Evolutionary conservation across 2,113 vertebrate species (phyloP).

Genomic region (human (Homo sapiens)): DNA sequence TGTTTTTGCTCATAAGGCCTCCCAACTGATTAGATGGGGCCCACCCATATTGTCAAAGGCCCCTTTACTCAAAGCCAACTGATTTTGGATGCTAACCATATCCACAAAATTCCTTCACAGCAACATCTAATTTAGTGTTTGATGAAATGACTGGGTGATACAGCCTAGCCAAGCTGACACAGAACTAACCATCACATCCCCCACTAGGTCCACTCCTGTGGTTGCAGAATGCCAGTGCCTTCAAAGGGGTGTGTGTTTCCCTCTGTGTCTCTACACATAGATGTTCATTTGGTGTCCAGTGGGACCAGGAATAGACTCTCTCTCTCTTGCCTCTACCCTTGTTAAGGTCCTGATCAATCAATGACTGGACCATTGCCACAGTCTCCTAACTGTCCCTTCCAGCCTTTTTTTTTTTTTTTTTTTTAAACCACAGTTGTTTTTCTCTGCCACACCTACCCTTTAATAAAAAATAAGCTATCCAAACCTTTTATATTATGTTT

Average conservation of each 20-base stretch:
- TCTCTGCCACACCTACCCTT: not conserved
- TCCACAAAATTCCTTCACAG: not conserved
- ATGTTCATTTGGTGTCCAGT: not conserved
- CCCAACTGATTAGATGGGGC: not conserved
- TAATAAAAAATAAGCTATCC: too few species aligned
- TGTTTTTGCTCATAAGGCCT: not conserved
- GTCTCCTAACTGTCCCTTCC: not conserved
- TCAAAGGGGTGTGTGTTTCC: not conserved
- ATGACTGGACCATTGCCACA: not conserved
- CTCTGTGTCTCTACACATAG: not conserved
- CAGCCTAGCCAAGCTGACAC: not conserved
- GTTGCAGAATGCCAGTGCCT: too few species aligned
- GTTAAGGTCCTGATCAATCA: not conserved
- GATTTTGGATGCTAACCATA: not conserved
- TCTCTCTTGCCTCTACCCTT: not conserved
- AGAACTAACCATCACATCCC: not conserved
- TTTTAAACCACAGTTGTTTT: not conserved
- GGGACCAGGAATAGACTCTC: not conserved
- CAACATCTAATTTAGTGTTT: not conserved
- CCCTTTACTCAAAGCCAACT: not conserved
- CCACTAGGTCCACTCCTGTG: not conserved
- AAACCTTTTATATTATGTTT: too few species aligned
- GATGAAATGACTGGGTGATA: not conserved
- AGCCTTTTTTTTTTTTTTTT: not conserved
- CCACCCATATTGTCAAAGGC: not conserved